Conservation (phyloP, 2,797 vertebrate species). For the Leptatherina wallacei region DNA sequence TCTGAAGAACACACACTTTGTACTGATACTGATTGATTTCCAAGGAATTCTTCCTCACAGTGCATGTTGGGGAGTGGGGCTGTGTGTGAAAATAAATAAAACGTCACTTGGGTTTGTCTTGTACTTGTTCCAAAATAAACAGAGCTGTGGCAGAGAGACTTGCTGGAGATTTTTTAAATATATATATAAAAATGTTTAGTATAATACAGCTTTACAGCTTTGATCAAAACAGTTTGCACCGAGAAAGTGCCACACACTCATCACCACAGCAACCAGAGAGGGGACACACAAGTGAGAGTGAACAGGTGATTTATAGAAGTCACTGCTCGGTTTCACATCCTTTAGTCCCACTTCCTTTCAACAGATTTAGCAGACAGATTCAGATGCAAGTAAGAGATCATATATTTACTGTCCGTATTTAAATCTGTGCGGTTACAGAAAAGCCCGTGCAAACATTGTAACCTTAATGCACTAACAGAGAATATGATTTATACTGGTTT, state of each 20-base stretch:
- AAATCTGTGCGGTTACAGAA: constrained; percentile 47
- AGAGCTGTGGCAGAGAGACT: constrained; percentile 76
- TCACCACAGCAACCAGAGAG: constrained; percentile 68
- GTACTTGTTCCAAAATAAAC: constrained; percentile 94
- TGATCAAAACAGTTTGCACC: constrained; percentile 54
- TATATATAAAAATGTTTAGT: constrained; percentile 48
- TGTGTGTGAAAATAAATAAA: constrained; percentile 88
- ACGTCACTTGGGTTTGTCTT: constrained; percentile 88
- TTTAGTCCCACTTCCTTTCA: constrained; percentile 72
- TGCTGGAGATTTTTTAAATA: constrained; percentile 37
- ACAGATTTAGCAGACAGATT: constrained; percentile 72
- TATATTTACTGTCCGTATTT: constrained; percentile 69
- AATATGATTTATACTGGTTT: constrained; percentile 48
- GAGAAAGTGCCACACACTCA: constrained; percentile 23
- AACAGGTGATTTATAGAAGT: constrained; percentile 83
- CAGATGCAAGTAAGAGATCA: constrained; percentile 56
- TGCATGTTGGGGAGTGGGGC: constrained; percentile 83
- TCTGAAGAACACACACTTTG: constrained; percentile 79
- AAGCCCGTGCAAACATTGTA: constrained; percentile 23
- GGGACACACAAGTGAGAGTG: constrained; percentile 71
- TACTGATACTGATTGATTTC: constrained; percentile 86
- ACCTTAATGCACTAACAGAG: constrained; percentile 15
- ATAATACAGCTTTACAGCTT: constrained; percentile 43
- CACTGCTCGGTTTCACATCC: constrained; percentile 79
- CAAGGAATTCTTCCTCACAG: constrained; percentile 86